Conservation (phyloP, 35 echinoderm and acorn worm species). For the Anneissia japonica region DNA sequence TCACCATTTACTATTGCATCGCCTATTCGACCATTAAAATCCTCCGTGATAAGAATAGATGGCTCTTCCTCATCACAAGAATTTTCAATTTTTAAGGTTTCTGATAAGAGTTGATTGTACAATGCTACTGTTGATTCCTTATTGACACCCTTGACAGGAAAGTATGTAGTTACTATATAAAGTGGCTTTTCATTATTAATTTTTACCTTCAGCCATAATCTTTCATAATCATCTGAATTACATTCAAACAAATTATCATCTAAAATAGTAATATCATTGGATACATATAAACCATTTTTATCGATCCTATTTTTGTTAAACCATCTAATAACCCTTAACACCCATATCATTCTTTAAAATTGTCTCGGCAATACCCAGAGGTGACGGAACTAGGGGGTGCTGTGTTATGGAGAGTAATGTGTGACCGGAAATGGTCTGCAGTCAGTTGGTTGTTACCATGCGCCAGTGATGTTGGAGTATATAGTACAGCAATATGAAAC, state of each 20-base stretch:
- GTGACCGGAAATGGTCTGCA: too few species aligned
- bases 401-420: too few species aligned
- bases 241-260: slow-evolving; percentile 22
- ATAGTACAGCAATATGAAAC: too few species aligned
- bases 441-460: too few species aligned
- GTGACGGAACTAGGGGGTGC: too few species aligned
- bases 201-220: slow-evolving; percentile 19
- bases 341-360: slow-evolving; percentile 11
- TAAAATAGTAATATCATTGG: neutral
- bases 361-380: slow-evolving; percentile 7
- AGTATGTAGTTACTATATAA: slow-evolving; percentile 6
- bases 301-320: slow-evolving; percentile 15
- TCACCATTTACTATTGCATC: neutral
- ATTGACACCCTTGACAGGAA: slow-evolving; percentile 5
- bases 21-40: slow-evolving; percentile 11
- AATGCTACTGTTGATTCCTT: slow-evolving; percentile 2
- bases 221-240: slow-evolving; percentile 12
- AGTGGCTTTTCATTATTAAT: neutral
- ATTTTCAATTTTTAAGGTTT: neutral
- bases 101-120: neutral
- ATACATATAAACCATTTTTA: slow-evolving; percentile 7
- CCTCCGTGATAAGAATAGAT: neutral
- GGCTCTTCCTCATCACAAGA: neutral
- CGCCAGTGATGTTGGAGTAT: too few species aligned
- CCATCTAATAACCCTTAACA: slow-evolving; percentile 10